Base-by-base conservation (phyloP, 1,140 invertebrate genomes). In the Drosophila arawakana region DNA sequence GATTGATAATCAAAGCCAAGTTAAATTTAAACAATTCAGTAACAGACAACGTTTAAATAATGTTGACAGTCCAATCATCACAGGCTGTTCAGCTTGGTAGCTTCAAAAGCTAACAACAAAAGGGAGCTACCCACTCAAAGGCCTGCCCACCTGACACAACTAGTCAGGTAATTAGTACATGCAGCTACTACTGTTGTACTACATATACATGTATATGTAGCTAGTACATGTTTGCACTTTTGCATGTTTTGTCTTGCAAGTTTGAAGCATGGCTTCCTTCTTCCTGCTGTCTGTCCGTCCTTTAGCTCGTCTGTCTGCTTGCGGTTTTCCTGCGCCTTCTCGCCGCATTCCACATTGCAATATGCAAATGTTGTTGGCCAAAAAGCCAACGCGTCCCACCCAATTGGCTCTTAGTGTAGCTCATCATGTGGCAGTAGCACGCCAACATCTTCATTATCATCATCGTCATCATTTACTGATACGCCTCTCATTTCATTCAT, bases 291-390 rank as follows among this genome's bases (percentile, higher is more conserved):
- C 59, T 8, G 52, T 37, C 41, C 77, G 78, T 54, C 25, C 37
- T 10, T 21, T 2, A 2, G 18, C 18, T 2, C 18, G 8, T 15
- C 25, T 54, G 34, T 69, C 50, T 65, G 59, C 47, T 81, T 85
- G 81, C 75, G 82, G 79, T 85, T 86, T 85, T 81, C 70, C 79
- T 79, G 76, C 63, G 44, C 52, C 54, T 37, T 30, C 18, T 21
- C 69, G 66, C 73, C 69, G 57, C 55, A 60, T 46, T 49, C 71
- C 81, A 85, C 81, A 85, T 85, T 85, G 81, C 82, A 62, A 85
- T 81, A 85, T 85, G 81, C 75, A 85, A 86, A 85, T 30, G 25
- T 86, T 81, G 85, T 41, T 67, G 44, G 47, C 52, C 62, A 65
- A 79, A 72, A 65, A 60, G 71, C 47, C 58, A 74, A 34, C 67